Base-by-base conservation (phyloP, 2,888 invertebrate genomes). In the Carcina quercana region DNA sequence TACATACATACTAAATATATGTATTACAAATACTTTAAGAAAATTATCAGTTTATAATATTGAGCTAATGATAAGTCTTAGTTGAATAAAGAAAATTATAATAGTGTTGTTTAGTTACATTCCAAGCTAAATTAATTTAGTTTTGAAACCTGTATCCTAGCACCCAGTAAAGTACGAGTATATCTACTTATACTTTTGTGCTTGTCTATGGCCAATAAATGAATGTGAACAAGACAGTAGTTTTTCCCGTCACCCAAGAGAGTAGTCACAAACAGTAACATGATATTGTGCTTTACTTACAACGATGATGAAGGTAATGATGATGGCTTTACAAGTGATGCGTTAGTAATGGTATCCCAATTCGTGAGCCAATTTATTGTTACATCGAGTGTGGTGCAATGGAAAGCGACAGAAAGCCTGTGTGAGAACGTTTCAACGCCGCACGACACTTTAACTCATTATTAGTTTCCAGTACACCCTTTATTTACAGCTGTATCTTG, bases 281-380 rank as follows among this genome's bases (percentile, higher is more conserved):
- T n/a, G n/a, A n/a, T n/a, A n/a, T 54, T 63, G 80, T 79, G 79
- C 78, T 67, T 68, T 82, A 83, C 82, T 83, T 83, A 82, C 82
- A 74, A 75, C 53, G 62, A 73, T 72, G 70, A 59, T 63, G 59
- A 71, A 74, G 75, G 79, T 54, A 67, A 76, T 76, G 78, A 66
- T 71, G 74, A 67, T 76, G 70, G 60, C 71, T 71, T 24, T 70
- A 76, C 76, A 78, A 72, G n/a, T 82, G 82, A 80, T 78, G 80
- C 80, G 80, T 83, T 83, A 83, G 82, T 83, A 83, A 80, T 79
- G 79, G 70, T 57, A 67, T 78, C 79, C 82, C 76, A 79, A 79
- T 80, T 71, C 63, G 71, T 73, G 78, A 76, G 80, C 82, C 82
- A 80, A 83, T 82, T 74, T n/a, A n/a, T 73, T 57, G 76, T 80